Conservation (phyloP, 2,888 invertebrate genomes). For the Liposcelis brunnea region DNA sequence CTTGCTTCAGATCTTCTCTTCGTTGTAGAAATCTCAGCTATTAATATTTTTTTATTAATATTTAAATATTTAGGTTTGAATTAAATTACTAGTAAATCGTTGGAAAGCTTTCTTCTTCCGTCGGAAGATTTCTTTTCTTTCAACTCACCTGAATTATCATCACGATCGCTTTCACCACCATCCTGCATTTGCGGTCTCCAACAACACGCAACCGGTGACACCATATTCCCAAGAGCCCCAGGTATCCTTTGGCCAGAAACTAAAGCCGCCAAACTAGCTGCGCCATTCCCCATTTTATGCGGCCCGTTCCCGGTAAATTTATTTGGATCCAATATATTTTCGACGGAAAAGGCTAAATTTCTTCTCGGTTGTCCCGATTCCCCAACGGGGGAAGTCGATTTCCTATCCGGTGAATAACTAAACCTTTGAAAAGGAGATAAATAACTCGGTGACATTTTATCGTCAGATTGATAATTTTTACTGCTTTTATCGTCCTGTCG, state of each 20-base stretch:
- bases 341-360: constrained; percentile 71
- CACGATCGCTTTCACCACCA: not conserved
- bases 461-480: too few relatives aligned
- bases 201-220: constrained; percentile 2
- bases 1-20: too few relatives aligned
- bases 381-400: constrained; percentile 25
- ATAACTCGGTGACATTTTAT: too few relatives aligned
- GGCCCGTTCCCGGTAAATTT: constrained; percentile 57
- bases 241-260: not conserved
- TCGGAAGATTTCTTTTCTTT: too few relatives aligned
- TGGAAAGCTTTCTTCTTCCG: too few relatives aligned
- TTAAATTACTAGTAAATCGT: too few relatives aligned
- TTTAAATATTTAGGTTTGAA: too few relatives aligned
- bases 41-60: too few relatives aligned
- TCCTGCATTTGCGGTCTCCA: constrained; percentile 1
- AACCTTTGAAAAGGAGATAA: not conserved
- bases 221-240: not conserved
- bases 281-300: constrained; percentile 21
- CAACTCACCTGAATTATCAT: not conserved
- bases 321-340: constrained; percentile 78
- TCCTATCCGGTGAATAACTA: constrained; percentile 18
- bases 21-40: too few relatives aligned
- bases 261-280: constrained; percentile 20
- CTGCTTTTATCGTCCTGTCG: too few relatives aligned
- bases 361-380: constrained; percentile 37